phyloP scores from a whole-genome alignment of 2,888 invertebrate species.

The Trichopria drosophilae region DNA sequence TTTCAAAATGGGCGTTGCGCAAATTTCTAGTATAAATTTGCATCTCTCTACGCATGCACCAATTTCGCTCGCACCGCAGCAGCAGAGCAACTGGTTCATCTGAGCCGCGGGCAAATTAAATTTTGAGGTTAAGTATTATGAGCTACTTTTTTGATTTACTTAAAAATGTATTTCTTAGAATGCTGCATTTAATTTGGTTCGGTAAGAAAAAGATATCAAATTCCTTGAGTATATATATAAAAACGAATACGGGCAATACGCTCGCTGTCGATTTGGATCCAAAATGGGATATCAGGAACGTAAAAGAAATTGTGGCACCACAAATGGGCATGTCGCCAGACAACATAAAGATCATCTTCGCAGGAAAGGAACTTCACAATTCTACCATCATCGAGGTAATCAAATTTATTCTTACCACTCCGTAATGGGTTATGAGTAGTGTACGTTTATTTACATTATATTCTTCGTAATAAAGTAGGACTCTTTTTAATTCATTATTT shows the following conservation, averaged over 20 bases:
- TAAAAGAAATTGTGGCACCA: constrained; percentile 73
- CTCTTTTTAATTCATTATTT: constrained; percentile 12
- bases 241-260: constrained; percentile 70
- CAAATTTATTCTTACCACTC: not conserved
- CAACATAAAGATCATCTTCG: constrained; percentile 77
- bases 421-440: not conserved
- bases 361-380: constrained; percentile 76
- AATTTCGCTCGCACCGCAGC: too few species aligned
- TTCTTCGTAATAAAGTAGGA: not conserved
- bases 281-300: constrained; percentile 73
- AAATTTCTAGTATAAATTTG: too few species aligned
- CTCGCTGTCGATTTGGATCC: constrained; percentile 71
- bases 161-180: constrained; percentile 63
- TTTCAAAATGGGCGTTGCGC: too few species aligned
- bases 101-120: too few species aligned
- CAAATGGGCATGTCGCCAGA: constrained; percentile 69
- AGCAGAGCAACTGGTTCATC: too few species aligned
- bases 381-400: constrained; percentile 69
- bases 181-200: constrained; percentile 68
- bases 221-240: constrained; percentile 68
- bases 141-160: constrained; percentile 65
- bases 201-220: constrained; percentile 65
- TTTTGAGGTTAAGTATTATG: constrained; percentile 56
- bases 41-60: too few species aligned
- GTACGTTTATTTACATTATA: not conserved